A percentile compares a stretch with the other conserved stretches of the same genome.
These are phyloP conservation scores for Desoria tigrina DNA, from an alignment of 2,888 invertebrate genomes.

Conservation along the genomic window DNA sequence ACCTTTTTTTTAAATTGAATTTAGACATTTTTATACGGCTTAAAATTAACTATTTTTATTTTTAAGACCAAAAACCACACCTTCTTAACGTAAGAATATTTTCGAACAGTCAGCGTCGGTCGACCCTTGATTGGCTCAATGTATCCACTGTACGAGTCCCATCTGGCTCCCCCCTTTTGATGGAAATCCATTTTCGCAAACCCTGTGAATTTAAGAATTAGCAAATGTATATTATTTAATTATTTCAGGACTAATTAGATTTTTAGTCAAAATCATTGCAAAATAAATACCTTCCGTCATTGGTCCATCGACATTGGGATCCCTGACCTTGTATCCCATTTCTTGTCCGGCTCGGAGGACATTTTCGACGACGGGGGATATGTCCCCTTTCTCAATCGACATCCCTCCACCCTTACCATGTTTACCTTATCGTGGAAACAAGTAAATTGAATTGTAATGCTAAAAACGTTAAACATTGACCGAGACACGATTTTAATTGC, in stretches of 20 bases:
- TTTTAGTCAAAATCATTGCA: too few species aligned
- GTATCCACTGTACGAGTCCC: slow-evolving; percentile 17
- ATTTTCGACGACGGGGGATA: slow-evolving; percentile 22
- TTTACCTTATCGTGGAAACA: slow-evolving; percentile 21
- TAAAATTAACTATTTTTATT: too few species aligned
- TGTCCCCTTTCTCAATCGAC: slow-evolving; percentile 23
- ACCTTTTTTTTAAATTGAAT: slow-evolving; percentile 19
- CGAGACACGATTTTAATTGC: too few species aligned
- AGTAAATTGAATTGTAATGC: too few species aligned
- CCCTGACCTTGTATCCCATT: slow-evolving; percentile 28
- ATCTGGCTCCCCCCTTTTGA: slow-evolving; percentile 20
- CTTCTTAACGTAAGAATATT: slow-evolving; percentile 34
- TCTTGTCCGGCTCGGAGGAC: slow-evolving; percentile 27
- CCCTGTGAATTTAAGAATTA: slow-evolving; percentile 14
- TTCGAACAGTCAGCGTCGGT: slow-evolving; percentile 19
- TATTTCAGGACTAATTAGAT: too few species aligned
- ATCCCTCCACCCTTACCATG: slow-evolving; percentile 37
- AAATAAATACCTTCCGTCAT: slow-evolving; percentile 31
- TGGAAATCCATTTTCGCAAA: slow-evolving; percentile 31
- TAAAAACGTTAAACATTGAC: too few species aligned
- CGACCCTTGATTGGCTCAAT: slow-evolving; percentile 12
- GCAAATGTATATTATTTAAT: slow-evolving; percentile 10
- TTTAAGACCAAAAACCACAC: slow-evolving; percentile 9
- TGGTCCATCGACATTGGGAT: slow-evolving; percentile 29
- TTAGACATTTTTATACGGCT: too few species aligned